phyloP scores from a whole-genome alignment of 2,888 invertebrate species.

The Metellina segmentata region DNA sequence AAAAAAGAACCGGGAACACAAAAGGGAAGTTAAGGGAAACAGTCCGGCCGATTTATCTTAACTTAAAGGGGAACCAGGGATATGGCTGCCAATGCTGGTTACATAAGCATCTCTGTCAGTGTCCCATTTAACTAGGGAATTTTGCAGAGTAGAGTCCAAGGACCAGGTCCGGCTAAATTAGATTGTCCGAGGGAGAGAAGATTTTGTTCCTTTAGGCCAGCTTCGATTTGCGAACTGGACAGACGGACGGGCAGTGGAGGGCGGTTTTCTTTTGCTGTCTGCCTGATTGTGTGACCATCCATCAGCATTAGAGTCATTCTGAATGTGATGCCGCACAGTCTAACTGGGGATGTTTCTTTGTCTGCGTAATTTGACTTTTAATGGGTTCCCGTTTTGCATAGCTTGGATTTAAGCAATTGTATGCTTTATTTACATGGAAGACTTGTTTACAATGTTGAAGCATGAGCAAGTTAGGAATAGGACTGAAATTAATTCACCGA shows the following conservation, averaged over 20 bases:
- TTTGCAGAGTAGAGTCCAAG: slow-evolving; percentile 70
- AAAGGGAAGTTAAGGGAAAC: slow-evolving; percentile 32
- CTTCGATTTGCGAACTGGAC: slow-evolving; percentile 76
- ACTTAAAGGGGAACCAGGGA: slow-evolving; percentile 65
- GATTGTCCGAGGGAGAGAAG: slow-evolving; percentile 67
- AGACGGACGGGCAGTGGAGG: slow-evolving; percentile 50
- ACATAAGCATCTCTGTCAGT: slow-evolving; percentile 75
- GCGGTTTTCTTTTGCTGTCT: slow-evolving; percentile 50
- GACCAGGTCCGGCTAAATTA: slow-evolving; percentile 64
- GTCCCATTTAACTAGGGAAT: slow-evolving; percentile 76
- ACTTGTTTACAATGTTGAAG: too few relatives aligned
- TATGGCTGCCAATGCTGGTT: slow-evolving; percentile 76
- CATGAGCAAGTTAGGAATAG: too few relatives aligned
- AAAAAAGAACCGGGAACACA: slow-evolving; percentile 19
- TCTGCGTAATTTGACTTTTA: not conserved
- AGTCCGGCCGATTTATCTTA: slow-evolving; percentile 72
- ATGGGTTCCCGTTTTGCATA: not conserved
- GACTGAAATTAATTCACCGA: too few relatives aligned
- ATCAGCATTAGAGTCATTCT: slow-evolving; percentile 69
- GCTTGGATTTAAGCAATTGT: not conserved
- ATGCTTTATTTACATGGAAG: too few relatives aligned
- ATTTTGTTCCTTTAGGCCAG: slow-evolving; percentile 67
- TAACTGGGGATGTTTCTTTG: slow-evolving; percentile 4
- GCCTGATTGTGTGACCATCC: slow-evolving; percentile 61
- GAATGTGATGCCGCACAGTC: slow-evolving; percentile 59